These are phyloP conservation scores for Pavo muticus DNA, from an alignment of 2,113 vertebrate genomes.

Conservation along the genomic window DNA sequence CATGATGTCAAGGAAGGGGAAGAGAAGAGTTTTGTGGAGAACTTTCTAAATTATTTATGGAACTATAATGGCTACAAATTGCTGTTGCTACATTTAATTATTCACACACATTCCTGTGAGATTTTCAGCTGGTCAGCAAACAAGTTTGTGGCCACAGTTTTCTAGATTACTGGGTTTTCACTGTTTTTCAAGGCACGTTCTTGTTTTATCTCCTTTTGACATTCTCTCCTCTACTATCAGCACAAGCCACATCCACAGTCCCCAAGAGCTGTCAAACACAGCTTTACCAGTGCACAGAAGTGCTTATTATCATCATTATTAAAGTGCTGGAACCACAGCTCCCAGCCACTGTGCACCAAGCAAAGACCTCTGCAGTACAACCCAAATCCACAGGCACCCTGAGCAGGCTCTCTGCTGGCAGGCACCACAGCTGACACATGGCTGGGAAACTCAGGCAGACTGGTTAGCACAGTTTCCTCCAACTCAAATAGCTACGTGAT, in stretches of 20 bases:
- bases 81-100: not conserved
- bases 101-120: not conserved
- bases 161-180: not conserved
- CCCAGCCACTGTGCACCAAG: not conserved
- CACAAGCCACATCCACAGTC: not conserved
- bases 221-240: not conserved
- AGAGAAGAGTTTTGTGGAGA: not conserved
- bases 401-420: not conserved
- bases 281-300: not conserved
- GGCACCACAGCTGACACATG: not conserved
- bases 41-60: not conserved
- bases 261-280: not conserved
- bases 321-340: not conserved
- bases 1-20: not conserved
- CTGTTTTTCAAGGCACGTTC: not conserved
- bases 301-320: constrained; percentile 14
- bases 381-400: not conserved
- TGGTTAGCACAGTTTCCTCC: not conserved
- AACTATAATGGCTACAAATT: not conserved
- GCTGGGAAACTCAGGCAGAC: constrained; percentile 8
- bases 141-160: not conserved
- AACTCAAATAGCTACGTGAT: not conserved
- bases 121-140: not conserved
- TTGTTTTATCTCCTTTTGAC: not conserved
- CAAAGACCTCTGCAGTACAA: not conserved